A percentile compares a stretch with the other conserved stretches of the same genome.
These are phyloP conservation scores for Bufo bufo DNA, from an alignment of 2,113 vertebrate species.

Conservation along the genomic window DNA sequence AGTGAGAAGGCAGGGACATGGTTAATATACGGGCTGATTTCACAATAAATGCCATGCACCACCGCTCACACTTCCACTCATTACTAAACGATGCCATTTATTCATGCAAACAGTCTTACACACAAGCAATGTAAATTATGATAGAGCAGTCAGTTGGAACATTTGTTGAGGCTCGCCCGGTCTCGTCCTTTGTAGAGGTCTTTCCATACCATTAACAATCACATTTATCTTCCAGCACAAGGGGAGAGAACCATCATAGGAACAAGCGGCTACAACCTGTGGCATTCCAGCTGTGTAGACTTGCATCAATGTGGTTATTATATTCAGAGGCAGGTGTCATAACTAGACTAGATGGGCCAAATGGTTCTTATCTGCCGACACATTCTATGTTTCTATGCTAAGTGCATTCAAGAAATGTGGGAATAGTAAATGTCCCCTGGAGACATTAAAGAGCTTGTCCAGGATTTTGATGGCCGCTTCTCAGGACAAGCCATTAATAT, in stretches of 20 bases:
- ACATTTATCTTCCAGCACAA: not conserved
- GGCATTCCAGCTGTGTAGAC: not conserved
- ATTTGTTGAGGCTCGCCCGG: not conserved
- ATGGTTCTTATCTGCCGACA: too few relatives aligned
- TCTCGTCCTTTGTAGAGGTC: conserved; percentile 13
- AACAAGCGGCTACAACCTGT: not conserved
- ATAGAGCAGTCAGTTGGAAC: conserved; percentile 44
- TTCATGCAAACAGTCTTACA: conserved; percentile 35
- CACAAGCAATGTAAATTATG: conserved; percentile 37
- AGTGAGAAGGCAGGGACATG: not conserved
- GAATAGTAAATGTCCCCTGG: not conserved
- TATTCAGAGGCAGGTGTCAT: too few relatives aligned
- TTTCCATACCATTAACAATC: conserved; percentile 48
- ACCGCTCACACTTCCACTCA: conserved; percentile 34
- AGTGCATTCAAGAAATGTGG: not conserved
- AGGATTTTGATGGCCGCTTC: too few relatives aligned
- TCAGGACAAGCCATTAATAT: too few relatives aligned
- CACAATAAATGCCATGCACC: conserved; percentile 30
- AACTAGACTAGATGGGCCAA: too few relatives aligned
- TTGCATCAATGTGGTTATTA: not conserved
- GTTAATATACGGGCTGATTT: conserved; percentile 24
- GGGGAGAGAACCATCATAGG: not conserved
- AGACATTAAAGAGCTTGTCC: too few relatives aligned
- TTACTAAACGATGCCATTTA: conserved; percentile 35
- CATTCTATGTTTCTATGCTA: too few relatives aligned